Base-by-base conservation (phyloP, 2,797 vertebrate species). In the Falco concolor region DNA sequence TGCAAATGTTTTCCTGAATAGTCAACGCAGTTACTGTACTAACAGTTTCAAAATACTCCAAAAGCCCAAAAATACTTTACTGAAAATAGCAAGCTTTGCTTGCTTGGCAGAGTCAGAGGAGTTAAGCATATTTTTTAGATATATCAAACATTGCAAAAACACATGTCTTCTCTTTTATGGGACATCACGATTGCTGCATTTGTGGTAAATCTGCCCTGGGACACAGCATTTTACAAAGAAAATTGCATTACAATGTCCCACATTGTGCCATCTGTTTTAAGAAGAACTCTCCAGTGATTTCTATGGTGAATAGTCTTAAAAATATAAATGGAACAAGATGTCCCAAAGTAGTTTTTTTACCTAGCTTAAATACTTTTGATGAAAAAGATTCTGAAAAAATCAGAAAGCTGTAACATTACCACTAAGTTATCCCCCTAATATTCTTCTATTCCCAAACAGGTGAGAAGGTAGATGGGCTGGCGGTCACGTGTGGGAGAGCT, bases 181-280 rank as follows among this genome's bases (percentile, higher is more conserved):
- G 75, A 93, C 86, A 96, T 67, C 80, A 89, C 1, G 3, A 95
- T 96, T 96, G 77, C 81, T 92, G 88, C 92, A 96, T 96, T 96
- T 90, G 90, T 89, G 84, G 89, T 91, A 89, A 90, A 89, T 68
- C 50, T 91, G 93, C 92, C 92, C 89, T 77, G 65, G 88, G 95
- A 95, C 78, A 96, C 38, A 93, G 61, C 59, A 85, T 93, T 96
- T 95, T 96, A 88, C 87, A 95, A 93, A 89, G 75, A 94, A 94
- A 96, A 95, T 57, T 91, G 78, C 61, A 90, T 92, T 93, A 97
- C 92, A 94, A 94, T 96, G 84, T 90, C 32, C 68, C 75, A 78
- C 64, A 93, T 65, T 87, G 85, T 57, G 72, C 60, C 87, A 93
- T 97, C 93, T 96, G 92, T 93, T 93, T 90, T 89, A 84, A 92